Percentiles rank a stretch among this genome's conserved stretches.
Evolutionary conservation across 35 echinoderm and acorn worm species (phyloP).

Genomic region (Acanthaster planci): DNA sequence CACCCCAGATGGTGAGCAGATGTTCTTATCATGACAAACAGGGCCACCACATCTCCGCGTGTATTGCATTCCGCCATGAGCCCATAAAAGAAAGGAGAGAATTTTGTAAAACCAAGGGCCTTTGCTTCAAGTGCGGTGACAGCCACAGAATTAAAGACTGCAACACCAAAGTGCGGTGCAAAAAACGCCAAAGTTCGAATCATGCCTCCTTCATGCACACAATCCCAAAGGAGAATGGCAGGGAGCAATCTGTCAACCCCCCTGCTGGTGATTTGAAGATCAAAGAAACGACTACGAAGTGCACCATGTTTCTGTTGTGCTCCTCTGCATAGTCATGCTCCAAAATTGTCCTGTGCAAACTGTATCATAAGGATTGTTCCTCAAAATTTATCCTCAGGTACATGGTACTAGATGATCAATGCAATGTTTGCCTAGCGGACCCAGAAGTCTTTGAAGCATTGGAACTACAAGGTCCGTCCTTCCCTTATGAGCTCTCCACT

Average conservation of each 20-base stretch:
- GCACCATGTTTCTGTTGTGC: not conserved
- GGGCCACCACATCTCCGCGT: not conserved
- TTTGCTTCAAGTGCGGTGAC: not conserved
- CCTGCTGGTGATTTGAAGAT: not conserved
- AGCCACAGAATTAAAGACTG: not conserved
- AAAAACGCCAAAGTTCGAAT: not conserved
- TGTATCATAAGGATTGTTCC: not conserved
- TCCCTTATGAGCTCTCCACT: not conserved
- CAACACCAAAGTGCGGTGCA: not conserved
- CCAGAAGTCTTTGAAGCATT: not conserved
- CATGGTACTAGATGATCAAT: not conserved
- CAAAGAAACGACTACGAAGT: not conserved
- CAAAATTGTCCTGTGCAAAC: not conserved
- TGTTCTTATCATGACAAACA: not conserved
- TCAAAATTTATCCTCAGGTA: not conserved
- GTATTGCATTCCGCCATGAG: not conserved
- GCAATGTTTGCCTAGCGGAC: not conserved
- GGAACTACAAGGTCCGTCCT: not conserved
- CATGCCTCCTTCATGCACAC: not conserved
- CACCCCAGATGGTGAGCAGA: not conserved
- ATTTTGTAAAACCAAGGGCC: not conserved
- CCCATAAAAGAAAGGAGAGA: not conserved
- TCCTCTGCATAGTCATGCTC: not conserved
- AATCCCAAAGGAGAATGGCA: not conserved
- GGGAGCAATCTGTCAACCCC: not conserved